These are phyloP conservation scores for Notiomystis cincta DNA, from an alignment of 2,113 vertebrate species.

Conservation along the genomic window DNA sequence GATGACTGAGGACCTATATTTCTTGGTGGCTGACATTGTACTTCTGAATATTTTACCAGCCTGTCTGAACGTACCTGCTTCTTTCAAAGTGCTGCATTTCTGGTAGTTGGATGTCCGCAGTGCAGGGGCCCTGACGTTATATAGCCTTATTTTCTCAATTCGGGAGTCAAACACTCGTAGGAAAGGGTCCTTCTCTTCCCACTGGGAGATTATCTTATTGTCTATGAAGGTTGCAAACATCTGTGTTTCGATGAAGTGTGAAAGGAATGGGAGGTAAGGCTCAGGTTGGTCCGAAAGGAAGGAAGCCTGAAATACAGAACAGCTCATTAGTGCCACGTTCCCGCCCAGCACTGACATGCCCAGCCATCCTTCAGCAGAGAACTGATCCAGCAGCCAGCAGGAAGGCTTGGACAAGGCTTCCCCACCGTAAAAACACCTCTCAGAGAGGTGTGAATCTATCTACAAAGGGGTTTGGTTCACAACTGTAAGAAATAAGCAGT, in stretches of 20 bases:
- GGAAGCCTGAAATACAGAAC: constrained; percentile 82
- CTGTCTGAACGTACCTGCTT: constrained; percentile 80
- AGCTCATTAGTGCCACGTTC: background rate
- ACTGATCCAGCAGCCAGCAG: background rate
- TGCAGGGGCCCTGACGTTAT: constrained; percentile 79
- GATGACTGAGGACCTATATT: background rate
- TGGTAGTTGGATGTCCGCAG: constrained; percentile 85
- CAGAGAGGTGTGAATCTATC: background rate
- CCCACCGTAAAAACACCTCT: background rate
- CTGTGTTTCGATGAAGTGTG: constrained; percentile 95
- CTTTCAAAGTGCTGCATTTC: constrained; percentile 85
- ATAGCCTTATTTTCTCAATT: constrained; percentile 86
- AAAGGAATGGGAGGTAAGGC: constrained; percentile 89
- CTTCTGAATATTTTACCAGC: constrained; percentile 1
- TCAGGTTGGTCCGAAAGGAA: constrained; percentile 93
- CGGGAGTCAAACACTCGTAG: constrained; percentile 91
- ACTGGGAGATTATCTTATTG: constrained; percentile 93
- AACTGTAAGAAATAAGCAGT: background rate
- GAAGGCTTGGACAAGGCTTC: background rate
- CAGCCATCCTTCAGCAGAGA: accelerated
- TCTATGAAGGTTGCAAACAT: constrained; percentile 99
- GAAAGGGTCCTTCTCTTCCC: constrained; percentile 91
- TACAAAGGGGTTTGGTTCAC: background rate
- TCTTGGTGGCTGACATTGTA: background rate
- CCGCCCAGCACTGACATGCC: accelerated